These are phyloP conservation scores for Belgica antarctica DNA, from an alignment of 2,888 invertebrate species.

Conservation along the genomic window DNA sequence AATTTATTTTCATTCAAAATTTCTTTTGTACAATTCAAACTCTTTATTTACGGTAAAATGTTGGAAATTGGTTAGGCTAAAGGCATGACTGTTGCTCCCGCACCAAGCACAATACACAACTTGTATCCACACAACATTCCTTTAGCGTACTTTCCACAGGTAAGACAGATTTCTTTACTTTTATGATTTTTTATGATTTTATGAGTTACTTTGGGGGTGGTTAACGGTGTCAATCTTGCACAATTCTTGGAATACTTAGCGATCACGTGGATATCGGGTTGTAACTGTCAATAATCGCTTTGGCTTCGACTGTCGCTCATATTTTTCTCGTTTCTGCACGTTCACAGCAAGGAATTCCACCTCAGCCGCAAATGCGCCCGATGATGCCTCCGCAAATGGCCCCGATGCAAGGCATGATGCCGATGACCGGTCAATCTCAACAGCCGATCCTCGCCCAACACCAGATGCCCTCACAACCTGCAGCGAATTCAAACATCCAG, in stretches of 20 bases:
- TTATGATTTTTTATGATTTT: slow-evolving; percentile 45
- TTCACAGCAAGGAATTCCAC: slow-evolving; percentile 55
- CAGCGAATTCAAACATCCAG: slow-evolving; percentile 56
- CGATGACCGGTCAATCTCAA: slow-evolving; percentile 47
- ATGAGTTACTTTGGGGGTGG: slow-evolving; percentile 15
- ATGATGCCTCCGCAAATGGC: slow-evolving; percentile 52
- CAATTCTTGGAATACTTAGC: not conserved
- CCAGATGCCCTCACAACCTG: slow-evolving; percentile 51
- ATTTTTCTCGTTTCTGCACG: slow-evolving; percentile 44
- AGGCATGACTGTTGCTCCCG: slow-evolving; percentile 57
- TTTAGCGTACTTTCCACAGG: slow-evolving; percentile 52
- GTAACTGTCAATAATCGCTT: not conserved
- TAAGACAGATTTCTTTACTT: slow-evolving; percentile 50
- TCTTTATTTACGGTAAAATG: slow-evolving; percentile 25
- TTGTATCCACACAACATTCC: slow-evolving; percentile 57
- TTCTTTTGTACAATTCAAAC: slow-evolving; percentile 31
- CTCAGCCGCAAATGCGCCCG: slow-evolving; percentile 47
- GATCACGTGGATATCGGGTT: not conserved
- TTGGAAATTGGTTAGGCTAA: slow-evolving; percentile 52
- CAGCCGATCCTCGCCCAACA: slow-evolving; percentile 46
- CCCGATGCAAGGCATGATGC: slow-evolving; percentile 49
- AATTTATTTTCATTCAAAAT: slow-evolving; percentile 24
- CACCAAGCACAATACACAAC: slow-evolving; percentile 57
- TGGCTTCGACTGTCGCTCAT: not conserved
- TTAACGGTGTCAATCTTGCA: not conserved